phyloP scores from a whole-genome alignment of 2,888 invertebrate species.

The Torymus auratus region DNA sequence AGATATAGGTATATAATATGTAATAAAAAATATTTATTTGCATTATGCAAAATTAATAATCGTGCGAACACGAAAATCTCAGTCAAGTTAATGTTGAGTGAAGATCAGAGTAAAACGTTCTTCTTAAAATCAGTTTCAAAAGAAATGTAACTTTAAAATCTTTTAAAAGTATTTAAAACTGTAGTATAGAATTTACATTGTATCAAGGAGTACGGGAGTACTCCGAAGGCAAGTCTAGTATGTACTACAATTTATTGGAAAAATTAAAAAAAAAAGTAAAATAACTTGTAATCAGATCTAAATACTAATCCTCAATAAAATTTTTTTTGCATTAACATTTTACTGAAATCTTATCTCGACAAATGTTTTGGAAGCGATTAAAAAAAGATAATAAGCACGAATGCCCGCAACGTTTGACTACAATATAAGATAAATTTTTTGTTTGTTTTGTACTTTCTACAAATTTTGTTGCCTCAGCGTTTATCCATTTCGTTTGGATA shows the following conservation, averaged over 20 bases:
- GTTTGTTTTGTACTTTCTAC: slow-evolving; percentile 73
- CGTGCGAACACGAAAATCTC: slow-evolving; percentile 56
- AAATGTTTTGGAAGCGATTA: slow-evolving; percentile 57
- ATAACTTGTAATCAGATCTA: slow-evolving; percentile 19
- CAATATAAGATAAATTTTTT: slow-evolving; percentile 64
- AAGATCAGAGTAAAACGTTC: slow-evolving; percentile 54
- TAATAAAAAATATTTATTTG: slow-evolving; percentile 56
- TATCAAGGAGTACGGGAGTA: no score
- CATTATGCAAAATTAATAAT: slow-evolving; percentile 61
- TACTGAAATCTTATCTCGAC: slow-evolving; percentile 55
- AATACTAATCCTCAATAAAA: slow-evolving; percentile 4
- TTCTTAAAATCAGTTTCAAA: slow-evolving; percentile 14
- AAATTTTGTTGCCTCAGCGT: slow-evolving; percentile 65
- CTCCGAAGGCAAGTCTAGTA: no score
- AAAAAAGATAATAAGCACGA: slow-evolving; percentile 60
- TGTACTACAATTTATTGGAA: slow-evolving; percentile 10
- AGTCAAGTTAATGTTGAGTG: slow-evolving; percentile 54
- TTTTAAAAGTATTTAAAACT: slow-evolving; percentile 12
- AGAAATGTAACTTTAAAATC: slow-evolving; percentile 15
- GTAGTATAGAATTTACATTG: slow-evolving; percentile 15
- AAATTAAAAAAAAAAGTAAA: slow-evolving; percentile 25
- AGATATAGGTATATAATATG: slow-evolving; percentile 52
- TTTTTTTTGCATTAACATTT: slow-evolving; percentile 32
- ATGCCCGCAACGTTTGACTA: slow-evolving; percentile 60
- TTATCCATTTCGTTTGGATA: slow-evolving; percentile 64